Evolutionary conservation across 2,797 vertebrate genomes (phyloP).

Genomic region (Siniperca scherzeri): DNA sequence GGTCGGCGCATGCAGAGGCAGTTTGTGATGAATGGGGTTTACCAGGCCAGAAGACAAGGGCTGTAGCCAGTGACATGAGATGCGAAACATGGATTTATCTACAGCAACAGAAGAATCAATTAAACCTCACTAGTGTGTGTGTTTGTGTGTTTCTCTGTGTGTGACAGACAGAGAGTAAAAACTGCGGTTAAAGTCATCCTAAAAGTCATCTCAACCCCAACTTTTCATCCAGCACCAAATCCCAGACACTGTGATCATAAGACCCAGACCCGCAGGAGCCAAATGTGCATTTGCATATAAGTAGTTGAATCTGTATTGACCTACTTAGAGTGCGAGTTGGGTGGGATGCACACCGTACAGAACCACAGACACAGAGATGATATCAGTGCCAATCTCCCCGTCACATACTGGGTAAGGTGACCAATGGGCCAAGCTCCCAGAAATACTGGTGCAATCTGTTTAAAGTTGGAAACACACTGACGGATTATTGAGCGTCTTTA

Average conservation of each 20-base stretch:
- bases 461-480: not conserved
- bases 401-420: slow-evolving; percentile 20
- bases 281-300: slow-evolving; percentile 30
- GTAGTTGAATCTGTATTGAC: slow-evolving; percentile 33
- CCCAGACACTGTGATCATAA: not conserved
- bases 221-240: slow-evolving; percentile 36
- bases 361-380: slow-evolving; percentile 19
- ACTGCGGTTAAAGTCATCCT: slow-evolving; percentile 59
- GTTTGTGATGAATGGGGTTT: slow-evolving; percentile 82
- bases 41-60: slow-evolving; percentile 74
- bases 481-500: not conserved
- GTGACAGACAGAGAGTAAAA: slow-evolving; percentile 23
- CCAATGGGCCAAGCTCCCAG: not conserved
- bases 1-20: slow-evolving; percentile 41
- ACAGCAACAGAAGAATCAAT: slow-evolving; percentile 75
- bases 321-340: slow-evolving; percentile 51
- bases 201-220: slow-evolving; percentile 53
- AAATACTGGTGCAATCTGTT: slow-evolving; percentile 7
- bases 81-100: slow-evolving; percentile 77
- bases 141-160: not conserved
- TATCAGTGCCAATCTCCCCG: slow-evolving; percentile 7
- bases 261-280: slow-evolving; percentile 43
- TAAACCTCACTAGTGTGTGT: slow-evolving; percentile 45
- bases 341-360: slow-evolving; percentile 28
- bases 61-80: slow-evolving; percentile 75